These are phyloP conservation scores for Drosophila seclusa DNA, from an alignment of 2,888 invertebrate species.

Conservation along the genomic window DNA sequence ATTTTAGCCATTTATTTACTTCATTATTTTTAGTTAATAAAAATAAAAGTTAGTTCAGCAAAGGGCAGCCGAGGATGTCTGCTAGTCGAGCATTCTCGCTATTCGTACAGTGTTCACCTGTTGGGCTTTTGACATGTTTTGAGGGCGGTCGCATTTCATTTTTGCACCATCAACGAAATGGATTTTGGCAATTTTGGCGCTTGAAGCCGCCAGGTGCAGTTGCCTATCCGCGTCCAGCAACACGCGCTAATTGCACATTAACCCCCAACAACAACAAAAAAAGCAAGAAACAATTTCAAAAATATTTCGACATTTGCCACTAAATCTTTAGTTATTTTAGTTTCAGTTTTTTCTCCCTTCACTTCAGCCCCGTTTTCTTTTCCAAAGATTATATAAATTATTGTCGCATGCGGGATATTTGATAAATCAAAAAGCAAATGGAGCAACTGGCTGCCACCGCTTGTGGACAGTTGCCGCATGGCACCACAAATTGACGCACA, in stretches of 20 bases:
- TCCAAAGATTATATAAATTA: conserved; percentile 71
- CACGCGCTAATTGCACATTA: conserved; percentile 69
- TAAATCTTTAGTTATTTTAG: conserved; percentile 55
- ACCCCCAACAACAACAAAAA: conserved; percentile 38
- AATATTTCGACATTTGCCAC: conserved; percentile 45
- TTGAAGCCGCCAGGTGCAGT: conserved; percentile 9
- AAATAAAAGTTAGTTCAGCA: background rate
- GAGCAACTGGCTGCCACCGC: conserved; percentile 16
- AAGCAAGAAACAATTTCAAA: conserved; percentile 16
- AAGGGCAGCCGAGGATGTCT: conserved; percentile 5
- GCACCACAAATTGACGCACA: background rate
- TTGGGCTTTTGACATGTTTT: conserved; percentile 16
- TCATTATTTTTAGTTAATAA: background rate
- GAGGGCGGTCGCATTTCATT: conserved; percentile 52
- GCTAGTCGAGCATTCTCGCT: background rate
- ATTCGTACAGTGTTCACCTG: background rate
- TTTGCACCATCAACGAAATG: conserved; percentile 41
- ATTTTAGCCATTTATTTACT: background rate
- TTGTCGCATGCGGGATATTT: conserved; percentile 15
- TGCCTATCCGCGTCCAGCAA: conserved; percentile 17
- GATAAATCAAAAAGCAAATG: background rate
- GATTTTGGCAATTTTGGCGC: conserved; percentile 29
- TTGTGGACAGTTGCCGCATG: conserved; percentile 18
- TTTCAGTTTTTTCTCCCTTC: conserved; percentile 27
- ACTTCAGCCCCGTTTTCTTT: background rate